phyloP scores from a whole-genome alignment of 2,113 vertebrate genomes.

The Nyctibius bracteatus region DNA sequence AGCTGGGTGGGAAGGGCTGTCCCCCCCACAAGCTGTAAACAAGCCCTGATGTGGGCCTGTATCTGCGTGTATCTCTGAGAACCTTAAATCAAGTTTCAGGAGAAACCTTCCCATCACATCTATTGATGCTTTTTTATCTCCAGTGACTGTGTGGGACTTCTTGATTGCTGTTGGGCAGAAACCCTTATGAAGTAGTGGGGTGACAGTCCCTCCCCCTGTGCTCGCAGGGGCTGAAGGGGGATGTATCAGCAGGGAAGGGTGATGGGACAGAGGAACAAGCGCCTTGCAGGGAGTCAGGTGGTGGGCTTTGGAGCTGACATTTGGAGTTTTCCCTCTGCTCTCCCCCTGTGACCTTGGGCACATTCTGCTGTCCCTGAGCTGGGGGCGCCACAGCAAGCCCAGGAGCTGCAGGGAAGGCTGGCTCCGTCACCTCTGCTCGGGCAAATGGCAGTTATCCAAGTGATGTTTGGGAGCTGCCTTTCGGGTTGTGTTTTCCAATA shows the following conservation, averaged over 20 bases:
- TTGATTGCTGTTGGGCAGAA: not conserved
- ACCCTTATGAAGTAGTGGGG: not conserved
- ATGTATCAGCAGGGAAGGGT: accelerated
- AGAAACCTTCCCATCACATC: not conserved
- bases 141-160: not conserved
- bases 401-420: not conserved
- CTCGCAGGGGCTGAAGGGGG: not conserved
- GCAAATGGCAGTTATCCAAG: not conserved
- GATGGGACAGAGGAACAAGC: not conserved
- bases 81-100: not conserved
- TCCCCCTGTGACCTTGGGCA: accelerated
- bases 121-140: not conserved
- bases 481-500: not conserved
- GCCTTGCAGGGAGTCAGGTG: not conserved
- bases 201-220: not conserved
- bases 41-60: not conserved
- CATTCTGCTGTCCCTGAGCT: not conserved
- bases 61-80: not conserved
- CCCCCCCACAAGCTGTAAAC: not conserved
- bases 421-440: not conserved
- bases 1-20: not conserved
- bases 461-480: accelerated
- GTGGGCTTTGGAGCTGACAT: accelerated
- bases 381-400: not conserved
- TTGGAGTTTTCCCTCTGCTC: not conserved